Percentiles rank a stretch among this genome's conserved stretches.
These are phyloP conservation scores for Rhinopomastus cyanomelas DNA, from an alignment of 2,113 vertebrate species.

Conservation along the genomic window DNA sequence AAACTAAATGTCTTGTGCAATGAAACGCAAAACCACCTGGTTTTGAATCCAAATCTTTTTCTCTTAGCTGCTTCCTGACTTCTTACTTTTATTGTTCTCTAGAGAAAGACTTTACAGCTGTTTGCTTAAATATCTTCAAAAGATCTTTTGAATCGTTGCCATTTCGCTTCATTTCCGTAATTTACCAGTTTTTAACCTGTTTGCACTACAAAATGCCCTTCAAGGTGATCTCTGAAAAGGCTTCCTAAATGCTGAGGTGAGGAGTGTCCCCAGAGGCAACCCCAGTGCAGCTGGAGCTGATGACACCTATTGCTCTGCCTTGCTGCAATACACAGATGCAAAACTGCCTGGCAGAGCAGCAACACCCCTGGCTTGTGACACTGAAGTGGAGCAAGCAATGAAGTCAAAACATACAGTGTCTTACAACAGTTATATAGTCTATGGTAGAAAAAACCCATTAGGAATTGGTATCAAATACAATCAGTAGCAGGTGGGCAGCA, in stretches of 20 bases:
- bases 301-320: neutral
- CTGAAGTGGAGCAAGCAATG: neutral
- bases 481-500: neutral
- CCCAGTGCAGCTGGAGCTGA: neutral
- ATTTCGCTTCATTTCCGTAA: conserved; percentile 25
- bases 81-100: neutral
- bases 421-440: neutral
- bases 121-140: neutral
- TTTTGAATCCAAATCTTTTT: conserved; percentile 12
- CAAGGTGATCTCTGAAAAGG: conserved; percentile 21
- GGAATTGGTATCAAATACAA: neutral
- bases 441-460: neutral
- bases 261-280: neutral
- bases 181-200: neutral
- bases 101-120: neutral
- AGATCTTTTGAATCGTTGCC: neutral
- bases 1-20: neutral
- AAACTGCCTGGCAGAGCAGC: neutral
- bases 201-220: conserved; percentile 5
- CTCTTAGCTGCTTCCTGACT: neutral
- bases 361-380: neutral
- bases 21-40: conserved; percentile 10
- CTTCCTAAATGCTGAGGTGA: conserved; percentile 40
- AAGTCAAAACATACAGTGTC: neutral
- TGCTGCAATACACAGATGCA: neutral